These are phyloP conservation scores for Vanacampus margaritifer DNA, from an alignment of 2,113 vertebrate species.

Conservation along the genomic window DNA sequence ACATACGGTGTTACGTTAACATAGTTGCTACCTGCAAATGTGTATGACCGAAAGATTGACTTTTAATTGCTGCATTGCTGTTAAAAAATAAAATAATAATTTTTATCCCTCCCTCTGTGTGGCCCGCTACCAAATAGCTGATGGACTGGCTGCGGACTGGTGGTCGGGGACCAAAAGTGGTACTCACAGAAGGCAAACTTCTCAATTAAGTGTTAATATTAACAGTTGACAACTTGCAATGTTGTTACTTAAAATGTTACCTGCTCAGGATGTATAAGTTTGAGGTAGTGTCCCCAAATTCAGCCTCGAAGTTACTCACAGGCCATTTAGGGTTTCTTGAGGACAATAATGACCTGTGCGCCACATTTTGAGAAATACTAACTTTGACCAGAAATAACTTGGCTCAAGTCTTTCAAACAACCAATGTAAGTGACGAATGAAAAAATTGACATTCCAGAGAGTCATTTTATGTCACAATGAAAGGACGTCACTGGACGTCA, in stretches of 20 bases:
- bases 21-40: too few relatives aligned
- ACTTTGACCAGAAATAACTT: neutral
- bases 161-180: too few relatives aligned
- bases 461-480: neutral
- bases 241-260: neutral
- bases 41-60: too few relatives aligned
- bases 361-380: neutral
- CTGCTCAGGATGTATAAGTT: neutral
- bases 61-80: too few relatives aligned
- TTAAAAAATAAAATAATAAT: too few relatives aligned
- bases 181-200: too few relatives aligned
- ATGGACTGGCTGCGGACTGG: too few relatives aligned
- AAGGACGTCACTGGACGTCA: neutral
- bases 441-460: neutral
- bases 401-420: neutral
- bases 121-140: too few relatives aligned
- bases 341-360: neutral
- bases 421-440: neutral
- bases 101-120: too few relatives aligned
- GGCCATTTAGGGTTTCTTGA: neutral
- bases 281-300: neutral
- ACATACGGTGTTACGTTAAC: too few relatives aligned
- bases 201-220: neutral
- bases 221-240: neutral
- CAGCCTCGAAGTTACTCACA: neutral